phyloP scores from a whole-genome alignment of 1,140 invertebrate genomes.

The Zaprionus taronus region DNA sequence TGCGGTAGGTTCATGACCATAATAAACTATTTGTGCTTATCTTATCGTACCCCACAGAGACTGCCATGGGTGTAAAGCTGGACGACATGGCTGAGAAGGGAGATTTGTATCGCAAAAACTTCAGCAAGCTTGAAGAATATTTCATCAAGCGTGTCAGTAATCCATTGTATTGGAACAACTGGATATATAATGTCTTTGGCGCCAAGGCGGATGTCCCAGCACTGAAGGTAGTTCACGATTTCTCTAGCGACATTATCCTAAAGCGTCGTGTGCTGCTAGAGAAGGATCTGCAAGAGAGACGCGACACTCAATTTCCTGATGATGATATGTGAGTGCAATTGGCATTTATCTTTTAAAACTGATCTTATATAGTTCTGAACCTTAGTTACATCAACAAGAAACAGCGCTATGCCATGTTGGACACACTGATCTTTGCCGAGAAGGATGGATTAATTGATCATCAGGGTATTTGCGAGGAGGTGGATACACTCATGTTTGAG shows the following conservation, averaged over 20 bases:
- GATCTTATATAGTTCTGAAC: not conserved
- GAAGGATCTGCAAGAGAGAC: conserved; percentile 19
- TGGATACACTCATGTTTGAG: conserved; percentile 93
- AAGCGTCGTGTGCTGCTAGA: conserved; percentile 58
- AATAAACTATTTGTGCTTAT: not conserved
- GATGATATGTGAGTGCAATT: conserved; percentile 48
- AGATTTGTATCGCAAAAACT: conserved; percentile 69
- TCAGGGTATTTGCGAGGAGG: conserved; percentile 91
- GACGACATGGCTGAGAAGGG: conserved; percentile 71
- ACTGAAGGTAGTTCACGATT: conserved; percentile 60
- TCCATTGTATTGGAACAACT: conserved; percentile 58
- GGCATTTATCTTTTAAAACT: not conserved
- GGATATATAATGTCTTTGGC: conserved; percentile 56
- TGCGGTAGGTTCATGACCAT: conserved; percentile 86
- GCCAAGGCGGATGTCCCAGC: conserved; percentile 46
- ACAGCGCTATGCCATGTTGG: conserved; percentile 91
- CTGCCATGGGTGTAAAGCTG: conserved; percentile 90
- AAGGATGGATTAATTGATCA: conserved; percentile 86
- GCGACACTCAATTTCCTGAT: conserved; percentile 17
- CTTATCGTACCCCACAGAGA: conserved; percentile 86
- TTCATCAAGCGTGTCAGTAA: conserved; percentile 65
- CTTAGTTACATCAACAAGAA: conserved; percentile 72
- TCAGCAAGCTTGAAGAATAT: conserved; percentile 64
- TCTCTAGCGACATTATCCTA: conserved; percentile 77
- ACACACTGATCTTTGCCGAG: conserved; percentile 88